These are phyloP conservation scores for Mobula birostris DNA, from an alignment of 2,113 vertebrate genomes.

Conservation along the genomic window DNA sequence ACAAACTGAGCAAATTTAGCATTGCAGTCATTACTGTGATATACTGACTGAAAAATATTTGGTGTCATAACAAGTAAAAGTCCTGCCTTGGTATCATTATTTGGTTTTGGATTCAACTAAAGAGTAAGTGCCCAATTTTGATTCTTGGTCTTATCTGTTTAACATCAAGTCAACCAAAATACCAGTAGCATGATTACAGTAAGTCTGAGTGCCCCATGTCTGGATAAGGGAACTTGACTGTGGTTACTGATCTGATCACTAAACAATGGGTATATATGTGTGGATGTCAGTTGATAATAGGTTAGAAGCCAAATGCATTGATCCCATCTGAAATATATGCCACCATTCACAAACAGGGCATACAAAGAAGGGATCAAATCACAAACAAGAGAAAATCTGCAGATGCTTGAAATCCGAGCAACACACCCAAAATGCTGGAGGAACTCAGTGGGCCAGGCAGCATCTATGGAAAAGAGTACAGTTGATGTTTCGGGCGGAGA, in stretches of 20 bases:
- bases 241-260: not conserved
- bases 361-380: not conserved
- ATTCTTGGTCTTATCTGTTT: not conserved
- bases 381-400: no score
- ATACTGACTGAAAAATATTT: slow-evolving; percentile 39
- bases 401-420: no score
- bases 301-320: not conserved
- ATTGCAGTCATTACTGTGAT: slow-evolving; percentile 41
- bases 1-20: slow-evolving; percentile 43
- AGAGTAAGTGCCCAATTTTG: not conserved
- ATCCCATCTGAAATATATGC: not conserved
- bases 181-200: not conserved
- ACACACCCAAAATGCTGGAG: no score
- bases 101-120: not conserved
- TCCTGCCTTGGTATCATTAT: not conserved
- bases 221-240: not conserved
- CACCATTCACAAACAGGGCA: not conserved
- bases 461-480: no score
- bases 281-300: not conserved
- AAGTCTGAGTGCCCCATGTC: no score
- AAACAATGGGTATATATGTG: not conserved
- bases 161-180: not conserved
- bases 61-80: slow-evolving; percentile 11
- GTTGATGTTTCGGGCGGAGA: no score
- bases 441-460: no score